Conservation (phyloP, 1,140 invertebrate genomes). For the Lucilia cuprina region DNA sequence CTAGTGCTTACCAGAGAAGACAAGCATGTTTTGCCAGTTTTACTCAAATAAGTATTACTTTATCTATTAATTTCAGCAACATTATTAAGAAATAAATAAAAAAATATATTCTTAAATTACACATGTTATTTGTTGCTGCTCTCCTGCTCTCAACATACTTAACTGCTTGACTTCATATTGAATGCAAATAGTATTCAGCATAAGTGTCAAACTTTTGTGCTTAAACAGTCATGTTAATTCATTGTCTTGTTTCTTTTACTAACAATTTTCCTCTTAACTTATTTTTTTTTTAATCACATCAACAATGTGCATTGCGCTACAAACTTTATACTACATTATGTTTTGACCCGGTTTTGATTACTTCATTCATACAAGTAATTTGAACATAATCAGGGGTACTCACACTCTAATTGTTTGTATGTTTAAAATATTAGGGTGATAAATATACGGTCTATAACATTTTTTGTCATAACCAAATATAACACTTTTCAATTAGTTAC, state of each 20-base stretch:
- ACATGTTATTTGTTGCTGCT: neutral
- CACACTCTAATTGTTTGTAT: neutral
- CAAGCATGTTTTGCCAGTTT: too few species aligned
- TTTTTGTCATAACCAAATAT: too few species aligned
- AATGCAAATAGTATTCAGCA: neutral
- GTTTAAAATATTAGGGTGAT: neutral
- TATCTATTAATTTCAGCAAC: neutral
- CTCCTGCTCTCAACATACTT: too few species aligned
- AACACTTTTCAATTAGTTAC: too few species aligned
- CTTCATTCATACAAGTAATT: neutral
- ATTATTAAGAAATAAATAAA: too few species aligned
- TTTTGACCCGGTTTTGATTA: neutral
- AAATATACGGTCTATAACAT: too few species aligned
- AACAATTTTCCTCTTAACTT: neutral
- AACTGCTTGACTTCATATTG: too few species aligned
- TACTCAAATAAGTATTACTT: neutral
- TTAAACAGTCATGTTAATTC: neutral
- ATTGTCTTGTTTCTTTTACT: neutral
- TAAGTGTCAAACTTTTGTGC: neutral
- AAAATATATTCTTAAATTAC: neutral
- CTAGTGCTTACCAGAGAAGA: too few species aligned
- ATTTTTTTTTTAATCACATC: too few species aligned
- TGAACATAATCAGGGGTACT: neutral
- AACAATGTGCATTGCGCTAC: too few species aligned
- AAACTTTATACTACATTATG: neutral